phyloP scores from a whole-genome alignment of 2,113 vertebrate species.

The Danionella cerebrum region DNA sequence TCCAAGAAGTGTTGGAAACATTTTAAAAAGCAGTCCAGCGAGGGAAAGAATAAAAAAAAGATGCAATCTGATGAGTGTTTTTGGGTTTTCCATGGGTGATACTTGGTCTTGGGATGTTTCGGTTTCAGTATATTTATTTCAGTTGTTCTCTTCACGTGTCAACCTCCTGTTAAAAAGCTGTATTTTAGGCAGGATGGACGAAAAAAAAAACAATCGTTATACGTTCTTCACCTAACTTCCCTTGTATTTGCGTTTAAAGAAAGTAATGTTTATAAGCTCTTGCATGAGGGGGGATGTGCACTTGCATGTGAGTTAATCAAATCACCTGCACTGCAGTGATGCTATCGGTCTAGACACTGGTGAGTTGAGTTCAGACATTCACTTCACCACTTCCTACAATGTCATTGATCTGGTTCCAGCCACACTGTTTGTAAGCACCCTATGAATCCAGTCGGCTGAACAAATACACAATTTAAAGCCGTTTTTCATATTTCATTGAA shows the following conservation, averaged over 20 bases:
- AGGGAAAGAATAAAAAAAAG: not conserved
- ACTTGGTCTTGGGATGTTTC: slow-evolving; percentile 9
- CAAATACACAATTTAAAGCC: too few species aligned
- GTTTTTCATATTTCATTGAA: too few species aligned
- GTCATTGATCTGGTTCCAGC: not conserved
- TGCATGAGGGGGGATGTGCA: not conserved
- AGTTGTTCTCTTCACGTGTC: slow-evolving; percentile 16
- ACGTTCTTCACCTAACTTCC: not conserved
- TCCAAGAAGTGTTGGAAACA: slow-evolving; percentile 17
- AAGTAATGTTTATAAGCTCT: not conserved
- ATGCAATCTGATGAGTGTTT: not conserved
- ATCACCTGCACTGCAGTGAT: slow-evolving; percentile 16
- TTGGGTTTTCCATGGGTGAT: slow-evolving; percentile 32
- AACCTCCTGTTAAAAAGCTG: slow-evolving; percentile 1
- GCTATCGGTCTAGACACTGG: not conserved
- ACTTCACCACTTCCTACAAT: slow-evolving; percentile 28
- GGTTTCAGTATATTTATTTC: slow-evolving; percentile 14
- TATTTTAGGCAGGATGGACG: not conserved
- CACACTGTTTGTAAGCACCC: not conserved
- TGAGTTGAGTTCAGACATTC: slow-evolving; percentile 12
- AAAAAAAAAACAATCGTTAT: not conserved
- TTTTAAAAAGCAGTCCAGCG: not conserved
- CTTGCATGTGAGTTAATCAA: not conserved
- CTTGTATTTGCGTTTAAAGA: slow-evolving; percentile 10
- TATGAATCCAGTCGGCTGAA: too few species aligned